Conservation (phyloP, 2,797 vertebrate genomes). For the Bovichtus diacanthus region DNA sequence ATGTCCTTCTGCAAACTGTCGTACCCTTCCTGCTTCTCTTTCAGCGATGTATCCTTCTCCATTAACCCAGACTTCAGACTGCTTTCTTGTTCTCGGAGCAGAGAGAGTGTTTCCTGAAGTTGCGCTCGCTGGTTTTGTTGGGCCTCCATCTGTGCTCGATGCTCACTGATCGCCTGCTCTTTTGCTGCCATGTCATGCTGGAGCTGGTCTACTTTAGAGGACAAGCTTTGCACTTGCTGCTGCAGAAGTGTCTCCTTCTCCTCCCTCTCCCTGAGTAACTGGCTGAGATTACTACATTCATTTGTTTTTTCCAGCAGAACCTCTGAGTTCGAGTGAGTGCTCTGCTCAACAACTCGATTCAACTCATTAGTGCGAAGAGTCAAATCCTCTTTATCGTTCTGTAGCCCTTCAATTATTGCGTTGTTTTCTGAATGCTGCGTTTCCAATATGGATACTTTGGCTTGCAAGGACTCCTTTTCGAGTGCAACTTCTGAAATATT, state of each 20-base stretch:
- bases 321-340: slow-evolving; percentile 78
- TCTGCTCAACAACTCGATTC: slow-evolving; percentile 80
- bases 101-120: slow-evolving; percentile 76
- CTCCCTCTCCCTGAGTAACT: slow-evolving; percentile 78
- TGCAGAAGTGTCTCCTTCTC: slow-evolving; percentile 70
- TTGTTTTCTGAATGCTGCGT: slow-evolving; percentile 66
- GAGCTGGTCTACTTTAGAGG: slow-evolving; percentile 72
- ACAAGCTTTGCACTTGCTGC: slow-evolving; percentile 77
- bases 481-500: slow-evolving; percentile 67
- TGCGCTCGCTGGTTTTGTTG: slow-evolving; percentile 70
- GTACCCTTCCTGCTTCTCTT: slow-evolving; percentile 74
- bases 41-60: slow-evolving; percentile 72
- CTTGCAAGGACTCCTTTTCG: slow-evolving; percentile 75
- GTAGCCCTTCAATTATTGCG: slow-evolving; percentile 74
- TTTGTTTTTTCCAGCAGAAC: slow-evolving; percentile 84
- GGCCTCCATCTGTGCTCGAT: slow-evolving; percentile 61
- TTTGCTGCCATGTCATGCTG: slow-evolving; percentile 69
- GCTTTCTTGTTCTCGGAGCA: slow-evolving; percentile 80
- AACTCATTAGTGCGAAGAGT: slow-evolving; percentile 74
- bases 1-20: slow-evolving; percentile 70
- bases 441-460: slow-evolving; percentile 74
- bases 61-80: slow-evolving; percentile 74
- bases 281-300: slow-evolving; percentile 80
- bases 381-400: slow-evolving; percentile 83
- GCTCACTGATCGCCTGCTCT: slow-evolving; percentile 67